Percentiles rank a stretch among this genome's conserved stretches.
phyloP scores from a whole-genome alignment of 2,888 invertebrate species.

The Galerucella pusilla region DNA sequence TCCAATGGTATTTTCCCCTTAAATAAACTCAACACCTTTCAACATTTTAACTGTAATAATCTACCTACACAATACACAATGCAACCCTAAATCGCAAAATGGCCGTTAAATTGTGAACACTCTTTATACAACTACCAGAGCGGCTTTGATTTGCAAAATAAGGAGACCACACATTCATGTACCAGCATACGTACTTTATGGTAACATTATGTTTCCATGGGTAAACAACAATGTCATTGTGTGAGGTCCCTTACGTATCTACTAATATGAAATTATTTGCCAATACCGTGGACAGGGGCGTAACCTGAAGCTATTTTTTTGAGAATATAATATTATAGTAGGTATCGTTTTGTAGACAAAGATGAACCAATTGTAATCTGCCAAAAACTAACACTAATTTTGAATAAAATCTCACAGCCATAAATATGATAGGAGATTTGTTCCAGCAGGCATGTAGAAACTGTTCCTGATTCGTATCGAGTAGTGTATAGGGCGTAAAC shows the following conservation, averaged over 20 bases:
- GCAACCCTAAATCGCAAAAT: conserved; percentile 13
- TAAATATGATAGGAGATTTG: no score
- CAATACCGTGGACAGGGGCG: conserved; percentile 16
- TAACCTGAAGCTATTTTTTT: not conserved
- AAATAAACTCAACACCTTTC: conserved; percentile 8
- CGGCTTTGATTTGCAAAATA: conserved; percentile 36
- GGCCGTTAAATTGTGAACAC: conserved; percentile 16
- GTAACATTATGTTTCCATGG: conserved; percentile 35
- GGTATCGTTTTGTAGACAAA: not conserved
- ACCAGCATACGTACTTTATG: conserved; percentile 30
- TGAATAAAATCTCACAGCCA: no score
- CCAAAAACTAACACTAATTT: no score
- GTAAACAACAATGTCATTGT: conserved; percentile 37
- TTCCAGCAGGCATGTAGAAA: no score
- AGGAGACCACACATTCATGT: conserved; percentile 34
- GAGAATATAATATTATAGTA: no score
- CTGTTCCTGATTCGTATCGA: no score
- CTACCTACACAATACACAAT: conserved; percentile 7
- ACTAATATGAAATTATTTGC: conserved; percentile 33
- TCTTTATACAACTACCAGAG: conserved; percentile 20
- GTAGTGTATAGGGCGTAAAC: no score
- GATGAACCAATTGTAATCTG: not conserved
- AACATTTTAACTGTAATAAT: not conserved
- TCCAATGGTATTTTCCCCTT: not conserved
- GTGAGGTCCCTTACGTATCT: conserved; percentile 35